These are phyloP conservation scores for Synanceia verrucosa DNA, from an alignment of 2,797 vertebrate species.

Conservation along the genomic window DNA sequence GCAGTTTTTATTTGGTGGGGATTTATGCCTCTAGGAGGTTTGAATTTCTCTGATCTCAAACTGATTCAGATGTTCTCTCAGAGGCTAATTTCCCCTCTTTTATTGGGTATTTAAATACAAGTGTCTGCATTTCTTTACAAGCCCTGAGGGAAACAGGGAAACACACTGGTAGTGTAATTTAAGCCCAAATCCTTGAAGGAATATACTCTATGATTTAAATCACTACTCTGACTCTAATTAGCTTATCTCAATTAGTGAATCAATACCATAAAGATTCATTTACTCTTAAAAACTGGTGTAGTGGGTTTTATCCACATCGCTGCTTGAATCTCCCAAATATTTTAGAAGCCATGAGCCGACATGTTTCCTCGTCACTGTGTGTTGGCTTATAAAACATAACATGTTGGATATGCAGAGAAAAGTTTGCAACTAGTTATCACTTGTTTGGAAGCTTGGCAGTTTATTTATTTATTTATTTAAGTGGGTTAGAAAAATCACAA, in stretches of 20 bases:
- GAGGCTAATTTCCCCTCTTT: background rate
- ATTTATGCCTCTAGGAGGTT: constrained; percentile 8
- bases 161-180: constrained; percentile 15
- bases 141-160: background rate
- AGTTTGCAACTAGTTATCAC: constrained; percentile 19
- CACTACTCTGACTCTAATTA: background rate
- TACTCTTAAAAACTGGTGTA: background rate
- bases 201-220: constrained; percentile 4
- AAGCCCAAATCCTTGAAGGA: constrained; percentile 15
- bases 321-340: background rate
- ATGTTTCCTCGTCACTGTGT: constrained; percentile 11
- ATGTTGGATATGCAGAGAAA: background rate
- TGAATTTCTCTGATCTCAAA: constrained; percentile 14
- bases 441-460: constrained; percentile 11
- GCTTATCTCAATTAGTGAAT: background rate
- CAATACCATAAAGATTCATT: background rate
- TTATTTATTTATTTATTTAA: background rate
- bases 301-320: background rate
- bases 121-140: constrained; percentile 22
- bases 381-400: constrained; percentile 4
- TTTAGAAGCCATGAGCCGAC: constrained; percentile 20
- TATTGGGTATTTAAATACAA: constrained; percentile 32
- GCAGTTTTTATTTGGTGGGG: constrained; percentile 27
- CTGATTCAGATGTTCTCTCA: background rate
- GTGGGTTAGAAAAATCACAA: background rate